Percentiles rank a stretch among this genome's conserved stretches.
Evolutionary conservation across 2,113 vertebrate species (phyloP).

Genomic region (Anguilla japonica): DNA sequence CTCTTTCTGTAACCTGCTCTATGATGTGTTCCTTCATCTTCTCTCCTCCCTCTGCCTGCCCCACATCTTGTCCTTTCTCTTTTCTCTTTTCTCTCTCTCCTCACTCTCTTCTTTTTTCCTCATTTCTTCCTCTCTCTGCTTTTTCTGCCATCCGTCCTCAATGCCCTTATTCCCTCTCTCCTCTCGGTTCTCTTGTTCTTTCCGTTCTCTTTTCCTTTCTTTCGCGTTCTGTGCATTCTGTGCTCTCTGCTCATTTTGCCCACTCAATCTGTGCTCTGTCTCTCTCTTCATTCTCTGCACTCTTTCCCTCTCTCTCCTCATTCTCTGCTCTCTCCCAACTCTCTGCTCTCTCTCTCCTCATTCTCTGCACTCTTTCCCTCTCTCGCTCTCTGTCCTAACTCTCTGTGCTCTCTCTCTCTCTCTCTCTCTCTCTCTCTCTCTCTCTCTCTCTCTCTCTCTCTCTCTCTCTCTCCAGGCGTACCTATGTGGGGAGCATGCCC

Average conservation of each 20-base stretch:
- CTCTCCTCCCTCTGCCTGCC: background rate
- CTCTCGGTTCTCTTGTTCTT: too few species aligned
- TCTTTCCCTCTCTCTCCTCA: background rate
- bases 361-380: too few species aligned
- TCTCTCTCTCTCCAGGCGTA: conserved; percentile 72
- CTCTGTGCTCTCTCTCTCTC: too few species aligned
- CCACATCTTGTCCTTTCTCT: background rate
- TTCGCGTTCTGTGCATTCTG: too few species aligned
- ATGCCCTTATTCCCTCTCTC: too few species aligned
- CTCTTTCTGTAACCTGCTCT: conserved; percentile 22
- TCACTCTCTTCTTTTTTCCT: conserved; percentile 9
- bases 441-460: background rate
- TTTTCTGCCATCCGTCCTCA: background rate
- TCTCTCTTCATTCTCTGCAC: background rate
- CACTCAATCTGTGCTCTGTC: background rate
- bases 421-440: background rate
- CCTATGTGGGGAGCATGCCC: conserved; percentile 97
- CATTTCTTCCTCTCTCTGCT: background rate
- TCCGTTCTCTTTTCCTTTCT: too few species aligned
- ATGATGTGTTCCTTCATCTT: background rate
- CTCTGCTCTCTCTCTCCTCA: background rate
- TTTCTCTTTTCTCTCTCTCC: background rate
- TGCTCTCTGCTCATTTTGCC: too few species aligned
- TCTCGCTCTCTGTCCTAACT: too few species aligned
- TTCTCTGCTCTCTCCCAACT: background rate